Conservation (phyloP, 2,113 vertebrate genomes). For the Cavia aperea region DNA sequence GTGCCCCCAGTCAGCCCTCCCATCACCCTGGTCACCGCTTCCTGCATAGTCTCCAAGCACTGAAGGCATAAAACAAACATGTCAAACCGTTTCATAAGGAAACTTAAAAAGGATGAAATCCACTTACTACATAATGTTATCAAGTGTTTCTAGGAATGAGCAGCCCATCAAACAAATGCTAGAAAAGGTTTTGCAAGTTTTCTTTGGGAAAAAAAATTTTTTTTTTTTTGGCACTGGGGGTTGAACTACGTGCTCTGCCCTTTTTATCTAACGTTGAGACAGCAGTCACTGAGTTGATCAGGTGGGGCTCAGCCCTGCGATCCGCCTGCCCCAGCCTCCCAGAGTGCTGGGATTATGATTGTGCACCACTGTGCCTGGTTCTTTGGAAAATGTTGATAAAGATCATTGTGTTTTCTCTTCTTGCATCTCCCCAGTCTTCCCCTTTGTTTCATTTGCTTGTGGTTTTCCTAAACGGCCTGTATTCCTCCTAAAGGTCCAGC, state of each 20-base stretch:
- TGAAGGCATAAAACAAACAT: not conserved
- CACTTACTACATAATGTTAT: not conserved
- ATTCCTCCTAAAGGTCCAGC: not conserved
- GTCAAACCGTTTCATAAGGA: not conserved
- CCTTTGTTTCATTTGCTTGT: not conserved
- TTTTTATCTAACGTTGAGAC: not conserved
- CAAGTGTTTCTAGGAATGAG: not conserved
- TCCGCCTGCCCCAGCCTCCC: not conserved
- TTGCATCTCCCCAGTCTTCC: no score
- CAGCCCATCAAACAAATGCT: not conserved
- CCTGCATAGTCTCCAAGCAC: not conserved
- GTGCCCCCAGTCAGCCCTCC: not conserved
- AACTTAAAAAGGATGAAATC: not conserved
- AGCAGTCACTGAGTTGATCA: not conserved
- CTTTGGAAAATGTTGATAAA: not conserved
- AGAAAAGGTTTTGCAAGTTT: not conserved
- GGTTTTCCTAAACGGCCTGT: not conserved
- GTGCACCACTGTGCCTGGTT: not conserved
- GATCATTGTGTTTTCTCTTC: not conserved
- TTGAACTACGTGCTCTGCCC: not conserved
- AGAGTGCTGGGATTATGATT: not conserved
- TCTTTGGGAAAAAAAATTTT: not conserved
- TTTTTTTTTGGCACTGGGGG: not conserved
- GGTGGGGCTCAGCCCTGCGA: not conserved
- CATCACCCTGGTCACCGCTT: not conserved